Evolutionary conservation across 2,113 vertebrate species (phyloP).

Genomic region (Uropsilus gracilis): DNA sequence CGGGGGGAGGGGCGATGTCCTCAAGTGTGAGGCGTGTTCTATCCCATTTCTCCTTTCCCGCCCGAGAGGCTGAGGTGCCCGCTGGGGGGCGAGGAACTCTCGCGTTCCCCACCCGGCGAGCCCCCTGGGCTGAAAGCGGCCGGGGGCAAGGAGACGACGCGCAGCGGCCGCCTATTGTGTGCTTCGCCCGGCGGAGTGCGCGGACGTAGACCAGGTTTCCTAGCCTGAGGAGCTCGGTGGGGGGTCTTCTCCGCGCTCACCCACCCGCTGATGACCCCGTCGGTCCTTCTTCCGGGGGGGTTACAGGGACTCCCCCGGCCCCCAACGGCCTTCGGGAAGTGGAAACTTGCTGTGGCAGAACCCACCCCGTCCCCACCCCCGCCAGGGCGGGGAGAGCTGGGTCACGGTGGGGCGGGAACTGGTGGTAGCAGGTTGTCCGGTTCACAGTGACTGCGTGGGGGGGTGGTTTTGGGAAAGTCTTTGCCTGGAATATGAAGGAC

Average conservation of each 20-base stretch:
- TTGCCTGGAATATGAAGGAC: background rate
- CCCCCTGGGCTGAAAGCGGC: background rate
- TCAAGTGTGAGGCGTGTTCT: background rate
- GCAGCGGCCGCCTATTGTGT: slow-evolving; percentile 66
- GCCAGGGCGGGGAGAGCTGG: background rate
- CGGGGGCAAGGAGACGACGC: background rate
- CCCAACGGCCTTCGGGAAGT: background rate
- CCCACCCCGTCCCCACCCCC: background rate
- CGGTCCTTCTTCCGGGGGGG: background rate
- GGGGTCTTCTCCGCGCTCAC: background rate
- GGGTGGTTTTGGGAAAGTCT: background rate
- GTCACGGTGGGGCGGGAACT: background rate
- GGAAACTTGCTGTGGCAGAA: background rate
- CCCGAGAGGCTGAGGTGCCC: background rate
- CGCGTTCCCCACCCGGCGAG: background rate
- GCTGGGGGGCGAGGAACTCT: background rate
- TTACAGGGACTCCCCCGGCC: too few relatives aligned
- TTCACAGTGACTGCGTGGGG: background rate
- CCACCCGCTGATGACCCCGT: background rate
- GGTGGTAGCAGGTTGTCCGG: background rate
- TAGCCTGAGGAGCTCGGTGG: background rate
- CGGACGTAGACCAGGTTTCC: background rate
- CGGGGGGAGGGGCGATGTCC: background rate
- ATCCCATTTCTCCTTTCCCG: background rate
- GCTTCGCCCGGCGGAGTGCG: background rate